A percentile compares a stretch with the other conserved stretches of the same genome.
Conservation (phyloP, 1,140 invertebrate species). For the Rhagoletis zephyria region DNA sequence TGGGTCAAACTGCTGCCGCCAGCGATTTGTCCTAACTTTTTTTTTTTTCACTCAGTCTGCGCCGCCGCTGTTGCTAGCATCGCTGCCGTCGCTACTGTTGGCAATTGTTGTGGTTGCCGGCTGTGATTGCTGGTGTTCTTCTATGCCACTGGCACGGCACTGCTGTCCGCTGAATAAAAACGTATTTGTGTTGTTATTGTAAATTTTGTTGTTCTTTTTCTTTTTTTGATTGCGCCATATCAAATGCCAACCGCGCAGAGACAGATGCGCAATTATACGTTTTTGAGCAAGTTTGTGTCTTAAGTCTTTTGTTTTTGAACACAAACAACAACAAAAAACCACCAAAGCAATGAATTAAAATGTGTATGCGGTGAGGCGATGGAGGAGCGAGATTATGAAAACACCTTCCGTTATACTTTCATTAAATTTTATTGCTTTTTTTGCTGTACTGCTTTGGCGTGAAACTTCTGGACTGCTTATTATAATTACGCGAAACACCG, state of each 20-base stretch:
- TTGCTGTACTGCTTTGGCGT: neutral
- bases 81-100: neutral
- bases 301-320: slow-evolving; percentile 22
- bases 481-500: neutral
- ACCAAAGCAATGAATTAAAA: neutral
- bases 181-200: neutral
- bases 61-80: too few species aligned
- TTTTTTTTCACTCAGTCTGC: neutral
- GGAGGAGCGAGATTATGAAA: neutral
- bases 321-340: neutral
- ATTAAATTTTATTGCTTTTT: slow-evolving; percentile 6
- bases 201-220: neutral
- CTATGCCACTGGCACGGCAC: neutral
- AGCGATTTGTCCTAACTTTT: neutral
- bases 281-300: slow-evolving; percentile 19
- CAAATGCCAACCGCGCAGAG: neutral
- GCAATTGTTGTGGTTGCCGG: neutral
- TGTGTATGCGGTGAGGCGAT: neutral
- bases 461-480: neutral
- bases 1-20: slow-evolving; percentile 21
- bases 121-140: slow-evolving; percentile 38
- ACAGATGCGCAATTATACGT: slow-evolving; percentile 16
- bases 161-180: neutral
- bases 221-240: neutral
- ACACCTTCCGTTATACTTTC: neutral